phyloP scores from a whole-genome alignment of 1,140 invertebrate species.

The Alviniconcha marisindica region DNA sequence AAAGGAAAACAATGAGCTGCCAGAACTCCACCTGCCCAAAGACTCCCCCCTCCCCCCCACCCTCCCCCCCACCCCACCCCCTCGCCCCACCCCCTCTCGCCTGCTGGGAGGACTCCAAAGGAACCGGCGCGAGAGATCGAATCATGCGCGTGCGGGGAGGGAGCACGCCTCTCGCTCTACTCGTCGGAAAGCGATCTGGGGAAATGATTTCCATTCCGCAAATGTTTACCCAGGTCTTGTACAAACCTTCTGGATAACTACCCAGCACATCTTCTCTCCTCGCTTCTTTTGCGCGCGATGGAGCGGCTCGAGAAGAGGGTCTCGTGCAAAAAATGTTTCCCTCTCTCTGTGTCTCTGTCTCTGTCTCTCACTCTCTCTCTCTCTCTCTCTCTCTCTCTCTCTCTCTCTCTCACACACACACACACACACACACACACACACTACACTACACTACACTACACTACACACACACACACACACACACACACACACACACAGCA shows the following conservation, averaged over 20 bases:
- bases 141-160: constrained; percentile 23
- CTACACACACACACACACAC: background rate
- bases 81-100: background rate
- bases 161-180: background rate
- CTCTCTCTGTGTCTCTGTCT: background rate
- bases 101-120: too few relatives aligned
- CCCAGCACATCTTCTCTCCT: background rate
- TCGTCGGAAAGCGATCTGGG: constrained; percentile 34
- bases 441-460: background rate
- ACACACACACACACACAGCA: background rate
- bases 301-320: background rate
- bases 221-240: constrained; percentile 34
- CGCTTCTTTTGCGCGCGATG: constrained; percentile 33
- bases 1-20: too few relatives aligned
- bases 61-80: background rate
- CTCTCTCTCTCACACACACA: too few relatives aligned
- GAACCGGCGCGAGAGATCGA: constrained; percentile 8
- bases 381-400: too few relatives aligned
- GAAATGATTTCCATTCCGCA: constrained; percentile 40
- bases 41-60: too few relatives aligned
- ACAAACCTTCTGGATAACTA: constrained; percentile 34
- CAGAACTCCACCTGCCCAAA: too few relatives aligned
- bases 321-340: background rate
- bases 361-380: background rate
- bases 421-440: background rate